Base-by-base conservation (phyloP, 2,888 invertebrate genomes). In the Thymelicus lineola region DNA sequence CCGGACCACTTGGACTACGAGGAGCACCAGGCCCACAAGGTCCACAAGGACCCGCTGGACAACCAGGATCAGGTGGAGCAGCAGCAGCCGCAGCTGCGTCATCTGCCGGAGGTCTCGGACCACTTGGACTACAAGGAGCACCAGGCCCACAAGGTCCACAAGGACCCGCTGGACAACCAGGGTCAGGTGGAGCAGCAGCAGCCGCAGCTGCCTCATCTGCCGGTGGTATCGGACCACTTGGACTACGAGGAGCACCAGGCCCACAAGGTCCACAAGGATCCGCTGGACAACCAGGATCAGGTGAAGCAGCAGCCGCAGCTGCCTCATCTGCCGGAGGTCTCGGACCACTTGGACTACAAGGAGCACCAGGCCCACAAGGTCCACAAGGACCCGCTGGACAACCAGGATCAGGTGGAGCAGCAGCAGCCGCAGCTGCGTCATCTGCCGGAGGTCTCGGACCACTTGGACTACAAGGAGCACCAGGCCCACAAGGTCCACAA, bases 31-130 rank as follows among this genome's bases (percentile, higher is more conserved):
- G 53, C 6, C 20, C 6, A 53, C 20, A 53, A 9, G 53, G 53
- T 10, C 53, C 17, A 17, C 20, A 6, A 20, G 53, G 53, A 53
- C 53, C 20, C 20, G 6, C 6, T 5, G 53, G 57, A 28, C 28
- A 12, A 28, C 35, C 0, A 35, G 57, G 57, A 28, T 17, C 17
- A 55, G 1, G 28, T 10, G 55, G 17, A 5, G 66, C 65, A 50
- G 66, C 75, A 48, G 71, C 76, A 17, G 58, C 73, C 7, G 42
- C 63, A 50, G 58, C 69, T 28, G 71, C 70, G 61, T 35, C 66
- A 7, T 20, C 20, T 20, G 20, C 20, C 3, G 36, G 55, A 36
- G 35, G 12, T 5, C 36, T 35, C 2, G 72, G 67, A 20, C 55
- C 67, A 46, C n/a, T 46, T 35, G 71, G 62, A 7, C 48, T 15